Evolutionary conservation across 2,888 invertebrate genomes (phyloP).

Genomic region (Hesperia comma): DNA sequence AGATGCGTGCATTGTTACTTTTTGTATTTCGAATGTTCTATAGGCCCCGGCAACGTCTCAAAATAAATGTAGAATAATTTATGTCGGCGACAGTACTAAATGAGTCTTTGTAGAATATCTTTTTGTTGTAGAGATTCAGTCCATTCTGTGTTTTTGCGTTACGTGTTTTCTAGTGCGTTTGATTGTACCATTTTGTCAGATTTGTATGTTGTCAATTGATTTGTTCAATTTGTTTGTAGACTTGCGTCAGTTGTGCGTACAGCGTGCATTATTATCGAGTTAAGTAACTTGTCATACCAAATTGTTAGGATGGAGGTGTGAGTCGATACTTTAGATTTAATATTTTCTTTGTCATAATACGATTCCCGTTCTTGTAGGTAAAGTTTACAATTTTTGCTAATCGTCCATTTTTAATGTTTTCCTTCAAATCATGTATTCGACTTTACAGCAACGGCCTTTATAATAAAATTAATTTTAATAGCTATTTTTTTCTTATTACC

Average conservation of each 20-base stretch:
- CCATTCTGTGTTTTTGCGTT: slow-evolving; percentile 30
- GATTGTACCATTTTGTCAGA: slow-evolving; percentile 2
- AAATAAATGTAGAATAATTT: slow-evolving; percentile 18
- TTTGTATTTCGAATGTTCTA: not conserved
- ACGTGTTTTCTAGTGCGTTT: slow-evolving; percentile 20
- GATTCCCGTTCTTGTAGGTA: slow-evolving; percentile 50
- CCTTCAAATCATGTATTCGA: slow-evolving; percentile 57
- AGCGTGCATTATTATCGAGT: slow-evolving; percentile 3
- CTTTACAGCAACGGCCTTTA: slow-evolving; percentile 46
- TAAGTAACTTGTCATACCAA: slow-evolving; percentile 15
- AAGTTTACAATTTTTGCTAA: slow-evolving; percentile 58
- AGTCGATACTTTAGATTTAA: slow-evolving; percentile 9
- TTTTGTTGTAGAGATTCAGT: slow-evolving; percentile 31
- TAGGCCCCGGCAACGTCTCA: slow-evolving; percentile 9
- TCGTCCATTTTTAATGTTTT: slow-evolving; percentile 52
- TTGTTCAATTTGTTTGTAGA: slow-evolving; percentile 8
- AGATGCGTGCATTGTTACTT: not conserved
- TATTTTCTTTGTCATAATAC: slow-evolving; percentile 26
- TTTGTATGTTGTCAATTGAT: slow-evolving; percentile 9
- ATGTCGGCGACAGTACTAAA: slow-evolving; percentile 15
- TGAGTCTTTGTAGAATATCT: slow-evolving; percentile 5
- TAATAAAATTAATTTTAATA: slow-evolving; percentile 41
- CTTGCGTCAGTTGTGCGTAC: slow-evolving; percentile 1
- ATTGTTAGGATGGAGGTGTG: slow-evolving; percentile 13
- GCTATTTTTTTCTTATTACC: slow-evolving; percentile 44